These are phyloP conservation scores for Hiodon alosoides DNA, from an alignment of 2,113 vertebrate genomes.

Conservation along the genomic window DNA sequence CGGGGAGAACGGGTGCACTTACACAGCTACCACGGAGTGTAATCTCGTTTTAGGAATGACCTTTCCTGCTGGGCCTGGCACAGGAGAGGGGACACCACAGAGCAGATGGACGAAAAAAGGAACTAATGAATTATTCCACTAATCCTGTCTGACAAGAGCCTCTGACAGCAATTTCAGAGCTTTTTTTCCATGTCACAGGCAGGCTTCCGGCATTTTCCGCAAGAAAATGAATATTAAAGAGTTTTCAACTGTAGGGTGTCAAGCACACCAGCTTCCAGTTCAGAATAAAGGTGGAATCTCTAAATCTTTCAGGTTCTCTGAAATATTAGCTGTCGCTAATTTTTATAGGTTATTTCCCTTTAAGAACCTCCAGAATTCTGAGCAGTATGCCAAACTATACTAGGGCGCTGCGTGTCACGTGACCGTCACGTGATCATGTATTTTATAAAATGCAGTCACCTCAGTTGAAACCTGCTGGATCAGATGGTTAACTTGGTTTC, in stretches of 20 bases:
- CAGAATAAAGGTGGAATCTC: not conserved
- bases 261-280: not conserved
- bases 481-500: too few species aligned
- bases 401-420: too few species aligned
- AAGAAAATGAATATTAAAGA: conserved; percentile 16
- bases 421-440: too few species aligned
- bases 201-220: conserved; percentile 3
- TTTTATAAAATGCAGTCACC: too few species aligned
- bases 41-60: not conserved
- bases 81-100: not conserved
- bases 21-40: not conserved
- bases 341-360: too few species aligned
- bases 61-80: not conserved
- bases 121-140: conserved; percentile 22
- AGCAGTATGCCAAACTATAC: too few species aligned
- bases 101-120: not conserved
- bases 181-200: not conserved
- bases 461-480: too few species aligned
- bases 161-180: conserved; percentile 12
- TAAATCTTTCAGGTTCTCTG: too few species aligned
- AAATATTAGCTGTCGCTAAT: too few species aligned
- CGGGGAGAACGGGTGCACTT: not conserved
- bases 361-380: too few species aligned
- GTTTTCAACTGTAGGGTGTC: not conserved
- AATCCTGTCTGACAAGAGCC: conserved; percentile 9